Percentiles rank a stretch among this genome's conserved stretches.
Conservation (phyloP, 1,140 invertebrate species). For the Subanguina moxae region DNA sequence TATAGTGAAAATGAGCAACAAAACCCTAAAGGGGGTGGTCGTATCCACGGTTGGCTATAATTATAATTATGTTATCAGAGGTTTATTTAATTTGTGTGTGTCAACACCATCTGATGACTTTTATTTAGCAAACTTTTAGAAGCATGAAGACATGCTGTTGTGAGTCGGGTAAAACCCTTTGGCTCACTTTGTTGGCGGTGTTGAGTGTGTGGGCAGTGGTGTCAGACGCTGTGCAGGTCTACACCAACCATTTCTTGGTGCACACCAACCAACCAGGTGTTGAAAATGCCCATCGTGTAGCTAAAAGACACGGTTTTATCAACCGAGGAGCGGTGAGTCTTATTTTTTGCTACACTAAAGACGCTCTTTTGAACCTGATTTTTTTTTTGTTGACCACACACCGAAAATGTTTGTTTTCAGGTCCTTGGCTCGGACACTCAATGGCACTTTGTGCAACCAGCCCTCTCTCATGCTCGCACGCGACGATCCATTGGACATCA, state of each 20-base stretch:
- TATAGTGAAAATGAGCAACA: too few relatives aligned
- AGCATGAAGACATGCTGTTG: constrained; percentile 17
- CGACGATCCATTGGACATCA: constrained; percentile 57
- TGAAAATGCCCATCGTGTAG: constrained; percentile 55
- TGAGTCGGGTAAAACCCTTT: constrained; percentile 1
- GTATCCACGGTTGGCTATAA: too few relatives aligned
- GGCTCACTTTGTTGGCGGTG: constrained; percentile 16
- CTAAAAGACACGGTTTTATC: constrained; percentile 58
- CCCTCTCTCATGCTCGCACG: constrained; percentile 56
- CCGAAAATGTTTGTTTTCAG: constrained; percentile 42
- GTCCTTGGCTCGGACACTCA: constrained; percentile 57
- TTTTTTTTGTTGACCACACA: too few relatives aligned
- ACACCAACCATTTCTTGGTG: constrained; percentile 59
- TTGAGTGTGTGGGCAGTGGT: not conserved
- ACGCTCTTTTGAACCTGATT: too few relatives aligned
- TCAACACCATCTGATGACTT: too few relatives aligned
- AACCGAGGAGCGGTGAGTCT: constrained; percentile 55
- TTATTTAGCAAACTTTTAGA: constrained; percentile 6
- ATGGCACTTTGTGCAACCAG: constrained; percentile 58
- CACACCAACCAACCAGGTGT: constrained; percentile 51
- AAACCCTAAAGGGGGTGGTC: too few relatives aligned
- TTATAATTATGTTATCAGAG: too few relatives aligned
- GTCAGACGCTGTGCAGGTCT: constrained; percentile 41
- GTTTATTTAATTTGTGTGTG: too few relatives aligned
- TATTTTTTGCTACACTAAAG: too few relatives aligned